Conservation (phyloP, 2,797 vertebrate genomes). For the Notolabrus celidotus region DNA sequence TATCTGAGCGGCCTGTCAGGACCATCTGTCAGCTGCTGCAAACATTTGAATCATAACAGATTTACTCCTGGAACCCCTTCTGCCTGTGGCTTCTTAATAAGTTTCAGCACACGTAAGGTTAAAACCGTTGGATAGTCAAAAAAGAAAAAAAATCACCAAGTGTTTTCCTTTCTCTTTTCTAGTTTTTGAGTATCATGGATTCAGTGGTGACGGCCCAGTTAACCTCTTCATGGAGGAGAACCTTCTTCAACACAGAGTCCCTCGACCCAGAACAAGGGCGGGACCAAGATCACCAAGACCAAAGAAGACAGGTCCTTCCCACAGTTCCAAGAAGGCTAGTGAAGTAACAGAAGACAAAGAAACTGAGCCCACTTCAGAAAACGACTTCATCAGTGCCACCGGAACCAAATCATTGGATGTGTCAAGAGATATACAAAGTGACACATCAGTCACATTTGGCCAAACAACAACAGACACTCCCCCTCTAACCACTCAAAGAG, state of each 20-base stretch:
- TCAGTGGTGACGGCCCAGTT: slow-evolving; percentile 89
- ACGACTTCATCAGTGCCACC: not conserved
- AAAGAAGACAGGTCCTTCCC: slow-evolving; percentile 14
- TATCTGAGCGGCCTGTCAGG: not conserved
- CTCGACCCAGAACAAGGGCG: slow-evolving; percentile 61
- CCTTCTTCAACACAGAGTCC: slow-evolving; percentile 87
- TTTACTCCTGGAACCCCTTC: no score
- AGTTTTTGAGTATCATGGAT: slow-evolving; percentile 90
- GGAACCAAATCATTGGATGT: slow-evolving; percentile 24
- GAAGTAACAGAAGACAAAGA: slow-evolving; percentile 39
- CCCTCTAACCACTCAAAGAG: slow-evolving; percentile 34
- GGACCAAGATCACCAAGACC: slow-evolving; percentile 58
- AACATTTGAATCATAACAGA: no score
- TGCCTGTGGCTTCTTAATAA: not conserved
- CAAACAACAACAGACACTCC: slow-evolving; percentile 19
- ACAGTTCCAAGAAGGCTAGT: slow-evolving; percentile 13
- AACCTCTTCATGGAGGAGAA: slow-evolving; percentile 92
- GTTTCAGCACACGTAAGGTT: not conserved
- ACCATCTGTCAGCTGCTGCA: not conserved
- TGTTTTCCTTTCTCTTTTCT: slow-evolving; percentile 35
- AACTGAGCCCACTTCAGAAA: slow-evolving; percentile 37
- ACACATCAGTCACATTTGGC: slow-evolving; percentile 11
- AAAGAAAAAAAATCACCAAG: slow-evolving; percentile 1
- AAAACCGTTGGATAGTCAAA: not conserved
- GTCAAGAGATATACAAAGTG: slow-evolving; percentile 21